phyloP scores from a whole-genome alignment of 2,113 vertebrate species.

The Bagarius yarrelli region DNA sequence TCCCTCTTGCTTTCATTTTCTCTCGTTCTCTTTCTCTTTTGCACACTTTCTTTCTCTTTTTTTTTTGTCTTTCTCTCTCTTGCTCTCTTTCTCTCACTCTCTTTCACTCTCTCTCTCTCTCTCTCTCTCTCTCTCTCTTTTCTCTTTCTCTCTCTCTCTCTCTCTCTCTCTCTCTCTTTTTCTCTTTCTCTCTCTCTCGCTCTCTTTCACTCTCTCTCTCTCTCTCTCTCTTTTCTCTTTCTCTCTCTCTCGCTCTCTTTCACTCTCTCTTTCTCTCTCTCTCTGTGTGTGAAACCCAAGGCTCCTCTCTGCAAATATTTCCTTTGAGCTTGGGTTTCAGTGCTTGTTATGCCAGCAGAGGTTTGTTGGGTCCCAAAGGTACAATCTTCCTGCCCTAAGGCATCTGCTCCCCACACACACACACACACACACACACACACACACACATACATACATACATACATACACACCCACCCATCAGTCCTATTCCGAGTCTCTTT shows the following conservation, averaged over 20 bases:
- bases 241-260: conserved; percentile 58
- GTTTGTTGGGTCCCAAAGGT: conserved; percentile 64
- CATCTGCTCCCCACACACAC: conserved; percentile 59
- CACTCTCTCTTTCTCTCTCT: conserved; percentile 56
- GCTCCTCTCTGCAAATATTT: conserved; percentile 75
- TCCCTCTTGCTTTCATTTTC: not conserved
- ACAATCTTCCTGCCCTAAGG: conserved; percentile 63
- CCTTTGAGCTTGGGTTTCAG: conserved; percentile 76
- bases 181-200: not conserved
- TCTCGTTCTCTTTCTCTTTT: not conserved
- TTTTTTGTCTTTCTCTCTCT: no score
- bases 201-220: not conserved
- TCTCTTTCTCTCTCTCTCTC: conserved; percentile 17
- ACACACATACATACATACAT: not conserved
- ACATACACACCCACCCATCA: no score
- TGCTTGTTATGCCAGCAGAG: conserved; percentile 72
- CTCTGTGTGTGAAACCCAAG: conserved; percentile 68
- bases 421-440: conserved; percentile 38
- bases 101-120: not conserved
- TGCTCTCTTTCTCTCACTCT: not conserved
- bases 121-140: conserved; percentile 5
- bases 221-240: not conserved
- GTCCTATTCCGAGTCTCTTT: conserved; percentile 41
- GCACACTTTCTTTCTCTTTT: not conserved
- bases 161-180: not conserved